A percentile compares a stretch with the other conserved stretches of the same genome.
Conservation (phyloP, 2,797 vertebrate species). For the Crax fasciolata region DNA sequence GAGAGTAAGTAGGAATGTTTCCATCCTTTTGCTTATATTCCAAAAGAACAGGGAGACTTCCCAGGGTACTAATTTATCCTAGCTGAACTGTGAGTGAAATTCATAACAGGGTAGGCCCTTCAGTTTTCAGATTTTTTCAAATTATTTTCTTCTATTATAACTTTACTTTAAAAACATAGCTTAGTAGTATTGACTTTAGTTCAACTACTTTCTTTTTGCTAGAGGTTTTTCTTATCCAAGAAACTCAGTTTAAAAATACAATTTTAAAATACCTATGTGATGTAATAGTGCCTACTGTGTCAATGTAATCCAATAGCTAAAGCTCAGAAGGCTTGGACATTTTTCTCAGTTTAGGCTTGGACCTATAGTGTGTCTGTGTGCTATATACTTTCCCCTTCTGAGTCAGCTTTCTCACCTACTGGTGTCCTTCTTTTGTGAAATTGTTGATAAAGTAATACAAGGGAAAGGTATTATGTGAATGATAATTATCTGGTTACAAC, state of each 20-base stretch:
- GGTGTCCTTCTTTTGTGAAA: background rate
- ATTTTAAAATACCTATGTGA: background rate
- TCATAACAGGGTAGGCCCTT: background rate
- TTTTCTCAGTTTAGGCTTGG: background rate
- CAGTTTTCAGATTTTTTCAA: background rate
- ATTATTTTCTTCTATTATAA: background rate
- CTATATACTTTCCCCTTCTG: slow-evolving; percentile 4
- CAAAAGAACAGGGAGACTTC: slow-evolving; percentile 7
- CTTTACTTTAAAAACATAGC: background rate
- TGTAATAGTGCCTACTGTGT: background rate
- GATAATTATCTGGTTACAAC: background rate
- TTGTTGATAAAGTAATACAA: background rate
- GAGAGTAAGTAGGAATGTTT: background rate
- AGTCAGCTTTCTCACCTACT: background rate
- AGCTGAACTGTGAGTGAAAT: slow-evolving; percentile 1
- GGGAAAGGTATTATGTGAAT: background rate
- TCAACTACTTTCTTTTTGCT: background rate
- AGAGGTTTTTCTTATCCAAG: background rate
- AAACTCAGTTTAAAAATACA: background rate
- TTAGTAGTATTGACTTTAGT: background rate
- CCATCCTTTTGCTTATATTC: slow-evolving; percentile 1
- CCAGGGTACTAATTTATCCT: slow-evolving; percentile 5
- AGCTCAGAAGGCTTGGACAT: background rate
- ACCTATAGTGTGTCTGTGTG: background rate
- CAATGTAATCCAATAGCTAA: background rate